These are phyloP conservation scores for Leucophenga maculata DNA, from an alignment of 2,888 invertebrate species.

Conservation along the genomic window DNA sequence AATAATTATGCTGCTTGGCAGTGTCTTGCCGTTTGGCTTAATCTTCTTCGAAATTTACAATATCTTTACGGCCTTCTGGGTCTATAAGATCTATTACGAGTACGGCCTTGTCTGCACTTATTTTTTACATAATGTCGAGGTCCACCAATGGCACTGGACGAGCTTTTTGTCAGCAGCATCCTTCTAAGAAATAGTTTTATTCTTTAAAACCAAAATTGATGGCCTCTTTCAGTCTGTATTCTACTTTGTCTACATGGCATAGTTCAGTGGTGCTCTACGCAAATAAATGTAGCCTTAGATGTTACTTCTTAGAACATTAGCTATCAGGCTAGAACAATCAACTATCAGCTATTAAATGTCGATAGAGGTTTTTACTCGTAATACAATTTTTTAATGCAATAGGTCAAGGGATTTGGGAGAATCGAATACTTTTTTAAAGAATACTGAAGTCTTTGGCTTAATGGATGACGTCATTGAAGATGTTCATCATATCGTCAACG, in stretches of 20 bases:
- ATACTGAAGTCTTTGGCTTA: too few species aligned
- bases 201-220: slow-evolving; percentile 99
- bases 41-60: slow-evolving; percentile 99
- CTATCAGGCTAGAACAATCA: too few species aligned
- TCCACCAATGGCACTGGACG: slow-evolving; percentile 99
- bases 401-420: too few species aligned
- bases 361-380: too few species aligned
- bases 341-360: too few species aligned
- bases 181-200: slow-evolving; percentile 98
- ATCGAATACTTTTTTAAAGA: too few species aligned
- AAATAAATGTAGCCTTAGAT: too few species aligned
- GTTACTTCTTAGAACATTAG: too few species aligned
- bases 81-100: slow-evolving; percentile 99
- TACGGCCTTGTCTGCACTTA: slow-evolving; percentile 99
- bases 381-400: too few species aligned
- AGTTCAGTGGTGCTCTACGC: slow-evolving; percentile 96
- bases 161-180: slow-evolving; percentile 98
- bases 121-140: slow-evolving; percentile 98
- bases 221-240: slow-evolving; percentile 99
- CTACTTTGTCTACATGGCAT: slow-evolving; percentile 99
- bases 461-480: too few species aligned
- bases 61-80: slow-evolving; percentile 99
- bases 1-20: slow-evolving; percentile 95
- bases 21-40: slow-evolving; percentile 98
- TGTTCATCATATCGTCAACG: too few species aligned